Conservation (phyloP, 2,797 vertebrate genomes). For the Coranthus polyacanthus region DNA sequence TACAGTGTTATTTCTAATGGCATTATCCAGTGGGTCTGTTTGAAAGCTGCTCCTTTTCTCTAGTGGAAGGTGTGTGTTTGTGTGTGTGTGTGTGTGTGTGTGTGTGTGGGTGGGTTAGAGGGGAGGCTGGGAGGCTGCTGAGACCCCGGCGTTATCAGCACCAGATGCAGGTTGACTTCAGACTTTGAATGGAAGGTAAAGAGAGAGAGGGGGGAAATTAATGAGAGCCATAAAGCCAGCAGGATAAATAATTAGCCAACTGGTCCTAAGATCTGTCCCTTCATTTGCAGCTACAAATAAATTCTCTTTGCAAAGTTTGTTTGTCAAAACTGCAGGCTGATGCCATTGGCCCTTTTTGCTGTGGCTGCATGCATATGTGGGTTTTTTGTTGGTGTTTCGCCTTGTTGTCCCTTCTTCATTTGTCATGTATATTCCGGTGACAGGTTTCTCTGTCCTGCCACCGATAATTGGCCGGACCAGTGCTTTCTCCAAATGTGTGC, state of each 20-base stretch:
- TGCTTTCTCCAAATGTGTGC: slow-evolving; percentile 64
- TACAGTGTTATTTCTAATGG: slow-evolving; percentile 67
- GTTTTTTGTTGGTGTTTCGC: slow-evolving; percentile 48
- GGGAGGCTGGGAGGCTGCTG: slow-evolving; percentile 73
- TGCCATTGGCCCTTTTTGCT: slow-evolving; percentile 18
- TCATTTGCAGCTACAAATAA: slow-evolving; percentile 73
- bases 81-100: slow-evolving; percentile 65
- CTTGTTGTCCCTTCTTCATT: slow-evolving; percentile 57
- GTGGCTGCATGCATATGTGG: slow-evolving; percentile 23
- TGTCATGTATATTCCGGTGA: slow-evolving; percentile 66
- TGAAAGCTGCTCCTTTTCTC: slow-evolving; percentile 69
- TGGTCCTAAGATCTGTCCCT: slow-evolving; percentile 75
- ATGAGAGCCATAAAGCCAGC: slow-evolving; percentile 86
- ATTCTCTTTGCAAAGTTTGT: slow-evolving; percentile 69
- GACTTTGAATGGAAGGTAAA: slow-evolving; percentile 85
- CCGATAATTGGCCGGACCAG: slow-evolving; percentile 72
- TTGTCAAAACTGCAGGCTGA: slow-evolving; percentile 67
- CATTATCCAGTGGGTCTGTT: slow-evolving; percentile 64
- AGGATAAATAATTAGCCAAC: slow-evolving; percentile 88
- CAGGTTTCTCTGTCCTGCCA: slow-evolving; percentile 68
- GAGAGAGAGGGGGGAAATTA: slow-evolving; percentile 84
- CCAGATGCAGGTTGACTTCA: slow-evolving; percentile 86
- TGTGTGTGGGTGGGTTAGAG: slow-evolving; percentile 70
- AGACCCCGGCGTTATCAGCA: slow-evolving; percentile 83
- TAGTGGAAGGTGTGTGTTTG: slow-evolving; percentile 60